These are phyloP conservation scores for Sarcoramphus papa DNA, from an alignment of 2,797 vertebrate species.

Conservation along the genomic window DNA sequence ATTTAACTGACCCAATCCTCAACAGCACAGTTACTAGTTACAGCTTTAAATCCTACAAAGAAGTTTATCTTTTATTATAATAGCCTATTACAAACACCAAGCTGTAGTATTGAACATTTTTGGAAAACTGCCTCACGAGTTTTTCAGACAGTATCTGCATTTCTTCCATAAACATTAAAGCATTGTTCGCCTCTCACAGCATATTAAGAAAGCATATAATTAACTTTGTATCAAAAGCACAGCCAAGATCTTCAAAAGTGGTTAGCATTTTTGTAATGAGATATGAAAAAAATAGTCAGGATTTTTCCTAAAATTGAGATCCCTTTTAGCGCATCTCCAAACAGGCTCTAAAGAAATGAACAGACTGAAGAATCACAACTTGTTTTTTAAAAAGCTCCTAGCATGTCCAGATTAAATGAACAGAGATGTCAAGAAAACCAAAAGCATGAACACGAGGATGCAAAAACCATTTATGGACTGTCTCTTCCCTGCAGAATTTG, in stretches of 20 bases:
- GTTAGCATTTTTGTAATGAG: not conserved
- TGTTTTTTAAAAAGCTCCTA: not conserved
- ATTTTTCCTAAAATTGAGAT: not conserved
- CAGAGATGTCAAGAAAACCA: not conserved
- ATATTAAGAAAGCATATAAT: not conserved
- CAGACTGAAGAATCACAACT: not conserved
- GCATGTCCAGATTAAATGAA: not conserved
- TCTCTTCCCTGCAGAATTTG: not conserved
- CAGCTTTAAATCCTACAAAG: constrained; percentile 21
- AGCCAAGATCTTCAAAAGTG: not conserved
- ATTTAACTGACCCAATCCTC: constrained; percentile 12
- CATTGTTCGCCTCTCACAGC: not conserved
- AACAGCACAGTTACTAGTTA: constrained; percentile 2
- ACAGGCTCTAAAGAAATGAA: not conserved
- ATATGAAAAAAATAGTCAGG: not conserved
- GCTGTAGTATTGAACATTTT: not conserved
- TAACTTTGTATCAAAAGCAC: not conserved
- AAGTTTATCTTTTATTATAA: constrained; percentile 26
- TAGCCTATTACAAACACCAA: not conserved
- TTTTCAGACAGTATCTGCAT: constrained; percentile 1
- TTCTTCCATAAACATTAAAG: not conserved
- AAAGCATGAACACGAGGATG: not conserved
- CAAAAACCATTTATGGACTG: not conserved
- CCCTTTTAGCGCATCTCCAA: not conserved
- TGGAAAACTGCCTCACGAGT: not conserved